These are phyloP conservation scores for Melopsittacus undulatus DNA, from an alignment of 2,797 vertebrate genomes.

Conservation along the genomic window DNA sequence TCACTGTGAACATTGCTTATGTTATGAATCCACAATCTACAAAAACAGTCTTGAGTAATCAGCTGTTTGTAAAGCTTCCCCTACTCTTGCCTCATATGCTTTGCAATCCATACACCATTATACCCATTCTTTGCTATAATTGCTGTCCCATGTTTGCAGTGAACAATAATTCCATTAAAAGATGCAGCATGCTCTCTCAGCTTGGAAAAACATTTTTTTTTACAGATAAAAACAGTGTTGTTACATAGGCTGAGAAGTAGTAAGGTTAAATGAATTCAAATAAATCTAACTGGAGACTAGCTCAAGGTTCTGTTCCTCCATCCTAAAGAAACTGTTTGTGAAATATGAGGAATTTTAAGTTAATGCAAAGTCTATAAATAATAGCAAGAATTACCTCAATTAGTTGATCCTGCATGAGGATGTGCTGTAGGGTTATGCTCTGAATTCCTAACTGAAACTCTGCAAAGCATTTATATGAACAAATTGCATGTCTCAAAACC, in stretches of 20 bases:
- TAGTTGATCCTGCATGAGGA: slow-evolving; percentile 9
- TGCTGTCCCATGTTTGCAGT: not conserved
- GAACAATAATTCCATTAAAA: slow-evolving; percentile 41
- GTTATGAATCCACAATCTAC: not conserved
- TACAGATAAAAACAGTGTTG: not conserved
- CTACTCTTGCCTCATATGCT: not conserved
- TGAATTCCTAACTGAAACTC: slow-evolving; percentile 27
- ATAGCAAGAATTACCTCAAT: slow-evolving; percentile 44
- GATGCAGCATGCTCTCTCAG: not conserved
- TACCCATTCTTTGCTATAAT: not conserved
- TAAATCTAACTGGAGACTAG: not conserved
- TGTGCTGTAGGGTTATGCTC: slow-evolving; percentile 46
- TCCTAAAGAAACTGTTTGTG: slow-evolving; percentile 11
- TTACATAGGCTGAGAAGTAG: not conserved
- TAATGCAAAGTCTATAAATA: slow-evolving; percentile 57
- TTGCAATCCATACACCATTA: not conserved
- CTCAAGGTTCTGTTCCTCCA: slow-evolving; percentile 3
- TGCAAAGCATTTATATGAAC: slow-evolving; percentile 28
- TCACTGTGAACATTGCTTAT: not conserved
- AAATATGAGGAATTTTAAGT: slow-evolving; percentile 43
- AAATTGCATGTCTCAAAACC: slow-evolving; percentile 20
- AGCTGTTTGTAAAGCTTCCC: not conserved
- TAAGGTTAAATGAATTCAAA: not conserved
- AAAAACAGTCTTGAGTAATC: not conserved
- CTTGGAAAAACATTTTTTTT: not conserved